Evolutionary conservation across 2,888 invertebrate species (phyloP), one percentile per base, ranked within the genome.

Genomic region (Agonopterix arenella): DNA sequence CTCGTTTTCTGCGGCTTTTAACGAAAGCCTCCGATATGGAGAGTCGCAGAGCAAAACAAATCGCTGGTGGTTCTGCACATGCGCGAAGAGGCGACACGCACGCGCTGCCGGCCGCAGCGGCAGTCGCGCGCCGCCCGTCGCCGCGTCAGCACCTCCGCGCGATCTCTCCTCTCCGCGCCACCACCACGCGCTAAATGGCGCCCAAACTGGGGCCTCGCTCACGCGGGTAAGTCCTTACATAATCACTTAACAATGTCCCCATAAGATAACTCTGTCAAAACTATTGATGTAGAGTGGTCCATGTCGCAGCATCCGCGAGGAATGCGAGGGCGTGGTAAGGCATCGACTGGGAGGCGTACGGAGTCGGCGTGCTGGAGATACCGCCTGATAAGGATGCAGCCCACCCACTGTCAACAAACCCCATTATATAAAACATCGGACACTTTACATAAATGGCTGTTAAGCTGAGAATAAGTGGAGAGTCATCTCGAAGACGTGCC

Each of bases 101-200:
- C 76, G 84, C 83, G 81, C 78, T 49, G 76, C 52, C 48, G 60
- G 54, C 57, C 55, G 58, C 50, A 62, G 66, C 77, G 76, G 76
- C 76, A 80, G 80, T 84, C 81, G 80, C 74, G 79, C 80, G 81
- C 77, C 76, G 74, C 59, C 74, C 73, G 75, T 72, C 63, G 68
- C 70, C 76, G 79, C 74, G 77, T 61, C 65, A 70, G 64, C 70
- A 64, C 60, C 58, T 58, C 65, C 65, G 69, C 68, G 70, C 73
- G 58, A 60, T 56, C 50, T 38, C 11, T 47, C 50, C 56, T 53
- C 56, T 48, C 53, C 68, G 71, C 79, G 77, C 67, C 65, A 52
- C 56, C 63, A 73, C 68, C 83, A 82, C 82, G 83, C 84, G 84
- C 70, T 78, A 74, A 78, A 88, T 86, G 86, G 86, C 88, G 84